A percentile compares a stretch with the other conserved stretches of the same genome.
Evolutionary conservation across 2,113 vertebrate species (phyloP).

Genomic region (Ptyas mucosa): DNA sequence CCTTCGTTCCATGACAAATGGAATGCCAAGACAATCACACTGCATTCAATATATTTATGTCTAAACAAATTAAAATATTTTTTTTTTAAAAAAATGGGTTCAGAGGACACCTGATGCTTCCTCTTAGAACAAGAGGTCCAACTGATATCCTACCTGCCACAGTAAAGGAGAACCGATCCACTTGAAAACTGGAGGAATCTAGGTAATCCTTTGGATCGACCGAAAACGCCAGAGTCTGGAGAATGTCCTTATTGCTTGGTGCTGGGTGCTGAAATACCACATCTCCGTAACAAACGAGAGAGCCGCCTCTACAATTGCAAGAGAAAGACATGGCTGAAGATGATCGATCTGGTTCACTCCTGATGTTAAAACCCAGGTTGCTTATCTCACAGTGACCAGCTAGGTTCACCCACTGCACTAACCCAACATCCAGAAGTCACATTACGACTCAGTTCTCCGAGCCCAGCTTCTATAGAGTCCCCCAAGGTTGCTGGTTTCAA

Average conservation of each 20-base stretch:
- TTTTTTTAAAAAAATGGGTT: no score
- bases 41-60: no score
- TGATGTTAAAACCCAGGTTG: neutral
- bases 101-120: neutral
- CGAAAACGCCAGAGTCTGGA: neutral
- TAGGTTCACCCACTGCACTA: neutral
- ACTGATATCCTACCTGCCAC: constrained; percentile 41
- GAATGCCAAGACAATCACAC: no score
- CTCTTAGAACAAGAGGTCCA: neutral
- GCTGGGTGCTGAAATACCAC: constrained; percentile 44
- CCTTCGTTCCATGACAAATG: no score
- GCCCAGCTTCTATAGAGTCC: neutral
- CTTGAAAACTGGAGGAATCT: constrained; percentile 48
- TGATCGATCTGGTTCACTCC: neutral
- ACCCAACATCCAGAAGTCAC: neutral
- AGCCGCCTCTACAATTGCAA: constrained; percentile 47
- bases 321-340: neutral
- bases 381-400: neutral
- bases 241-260: constrained; percentile 37
- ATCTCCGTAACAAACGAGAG: constrained; percentile 40
- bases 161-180: constrained; percentile 31
- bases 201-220: constrained; percentile 31
- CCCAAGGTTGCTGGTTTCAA: neutral
- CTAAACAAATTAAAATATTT: no score
- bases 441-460: neutral